phyloP scores from a whole-genome alignment of 1,140 invertebrate species.

The Aphis gossypii region DNA sequence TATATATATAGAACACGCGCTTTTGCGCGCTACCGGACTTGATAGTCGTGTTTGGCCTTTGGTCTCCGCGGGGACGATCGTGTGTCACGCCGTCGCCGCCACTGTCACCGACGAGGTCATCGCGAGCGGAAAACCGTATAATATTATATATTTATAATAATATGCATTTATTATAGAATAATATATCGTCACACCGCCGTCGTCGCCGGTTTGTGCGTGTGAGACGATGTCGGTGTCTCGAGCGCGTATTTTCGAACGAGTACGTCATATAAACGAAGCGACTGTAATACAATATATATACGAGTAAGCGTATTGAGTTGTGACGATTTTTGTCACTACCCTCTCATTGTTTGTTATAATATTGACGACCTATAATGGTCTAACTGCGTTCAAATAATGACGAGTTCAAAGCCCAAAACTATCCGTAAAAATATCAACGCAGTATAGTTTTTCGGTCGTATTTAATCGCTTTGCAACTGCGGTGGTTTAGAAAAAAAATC shows the following conservation, averaged over 20 bases:
- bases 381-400: background rate
- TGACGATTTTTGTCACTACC: no score
- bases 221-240: background rate
- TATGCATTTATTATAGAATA: background rate
- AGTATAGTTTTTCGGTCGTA: background rate
- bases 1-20: constrained; percentile 5
- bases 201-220: background rate
- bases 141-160: background rate
- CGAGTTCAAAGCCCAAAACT: background rate
- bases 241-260: background rate
- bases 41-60: constrained; percentile 52
- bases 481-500: no score
- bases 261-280: background rate
- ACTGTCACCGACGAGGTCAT: constrained; percentile 29
- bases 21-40: constrained; percentile 47
- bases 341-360: no score
- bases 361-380: background rate
- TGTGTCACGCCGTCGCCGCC: constrained; percentile 48
- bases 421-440: background rate
- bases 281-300: no score
- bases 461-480: background rate
- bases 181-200: background rate
- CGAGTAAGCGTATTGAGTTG: no score
- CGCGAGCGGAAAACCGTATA: background rate
- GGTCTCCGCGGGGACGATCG: constrained; percentile 43